Percentiles rank a stretch among this genome's conserved stretches.
Conservation (phyloP, 2,888 invertebrate genomes). For the Ophonus ardosiacus region DNA sequence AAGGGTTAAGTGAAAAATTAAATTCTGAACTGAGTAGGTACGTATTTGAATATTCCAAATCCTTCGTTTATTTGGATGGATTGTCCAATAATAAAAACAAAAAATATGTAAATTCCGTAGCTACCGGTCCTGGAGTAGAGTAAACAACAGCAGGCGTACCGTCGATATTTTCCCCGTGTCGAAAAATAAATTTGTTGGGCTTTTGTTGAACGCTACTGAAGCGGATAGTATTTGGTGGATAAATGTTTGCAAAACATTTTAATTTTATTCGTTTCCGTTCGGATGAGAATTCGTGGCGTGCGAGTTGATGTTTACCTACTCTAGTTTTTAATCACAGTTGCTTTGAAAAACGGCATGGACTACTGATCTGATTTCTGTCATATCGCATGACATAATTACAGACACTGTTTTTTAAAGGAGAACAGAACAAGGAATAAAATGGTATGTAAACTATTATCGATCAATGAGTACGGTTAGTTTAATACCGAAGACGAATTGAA, state of each 20-base stretch:
- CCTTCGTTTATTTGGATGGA: neutral
- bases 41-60: slow-evolving; percentile 25
- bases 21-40: neutral
- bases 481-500: too few relatives aligned
- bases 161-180: slow-evolving; percentile 37
- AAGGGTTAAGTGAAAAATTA: too few relatives aligned
- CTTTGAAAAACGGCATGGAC: slow-evolving; percentile 20
- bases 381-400: neutral
- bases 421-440: too few relatives aligned
- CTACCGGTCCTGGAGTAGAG: slow-evolving; percentile 2
- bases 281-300: slow-evolving; percentile 27
- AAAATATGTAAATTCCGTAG: slow-evolving; percentile 31
- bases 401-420: too few relatives aligned
- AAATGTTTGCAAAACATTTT: slow-evolving; percentile 55
- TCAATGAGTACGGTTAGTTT: too few relatives aligned
- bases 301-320: slow-evolving; percentile 33
- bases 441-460: too few relatives aligned
- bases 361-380: slow-evolving; percentile 6
- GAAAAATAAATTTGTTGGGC: slow-evolving; percentile 52
- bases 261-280: slow-evolving; percentile 52
- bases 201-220: slow-evolving; percentile 43
- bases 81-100: slow-evolving; percentile 31
- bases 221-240: slow-evolving; percentile 52
- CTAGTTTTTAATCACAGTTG: slow-evolving; percentile 39
- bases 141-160: slow-evolving; percentile 37